Evolutionary conservation across 2,888 invertebrate species (phyloP).

Genomic region (Catocala nupta): DNA sequence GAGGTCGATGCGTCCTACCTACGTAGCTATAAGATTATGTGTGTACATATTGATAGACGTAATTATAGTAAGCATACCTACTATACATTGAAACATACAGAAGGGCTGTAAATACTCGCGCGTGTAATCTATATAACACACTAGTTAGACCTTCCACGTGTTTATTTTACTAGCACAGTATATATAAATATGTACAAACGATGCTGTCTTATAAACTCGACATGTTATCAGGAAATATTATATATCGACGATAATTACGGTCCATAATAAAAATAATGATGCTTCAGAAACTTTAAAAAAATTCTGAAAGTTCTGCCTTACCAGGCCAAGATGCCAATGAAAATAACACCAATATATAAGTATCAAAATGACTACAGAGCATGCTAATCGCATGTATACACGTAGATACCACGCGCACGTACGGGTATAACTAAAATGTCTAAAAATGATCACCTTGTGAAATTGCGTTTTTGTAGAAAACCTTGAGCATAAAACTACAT

Average conservation of each 20-base stretch:
- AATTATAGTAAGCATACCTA: constrained; percentile 26
- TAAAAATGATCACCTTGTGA: constrained; percentile 35
- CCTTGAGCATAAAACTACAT: constrained; percentile 47
- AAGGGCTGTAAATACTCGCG: constrained; percentile 12
- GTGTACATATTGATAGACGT: constrained; percentile 41
- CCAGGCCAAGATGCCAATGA: too few species aligned
- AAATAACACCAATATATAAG: not conserved
- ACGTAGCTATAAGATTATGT: constrained; percentile 65
- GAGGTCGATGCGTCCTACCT: constrained; percentile 85
- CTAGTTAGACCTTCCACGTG: too few species aligned
- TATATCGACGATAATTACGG: too few species aligned
- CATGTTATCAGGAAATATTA: too few species aligned
- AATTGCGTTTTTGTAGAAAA: constrained; percentile 43
- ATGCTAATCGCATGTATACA: not conserved
- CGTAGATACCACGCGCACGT: not conserved
- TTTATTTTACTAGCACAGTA: not conserved
- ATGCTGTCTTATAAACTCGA: too few species aligned
- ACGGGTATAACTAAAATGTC: not conserved
- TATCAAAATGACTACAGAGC: not conserved
- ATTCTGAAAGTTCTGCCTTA: too few species aligned
- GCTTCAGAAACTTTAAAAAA: too few species aligned
- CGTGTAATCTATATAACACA: not conserved
- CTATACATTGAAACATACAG: constrained; percentile 16
- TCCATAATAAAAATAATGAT: too few species aligned
- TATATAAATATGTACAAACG: not conserved